A percentile compares a stretch with the other conserved stretches of the same genome.
Conservation (phyloP, 2,113 vertebrate genomes). For the Phrynosoma blainvillii region DNA sequence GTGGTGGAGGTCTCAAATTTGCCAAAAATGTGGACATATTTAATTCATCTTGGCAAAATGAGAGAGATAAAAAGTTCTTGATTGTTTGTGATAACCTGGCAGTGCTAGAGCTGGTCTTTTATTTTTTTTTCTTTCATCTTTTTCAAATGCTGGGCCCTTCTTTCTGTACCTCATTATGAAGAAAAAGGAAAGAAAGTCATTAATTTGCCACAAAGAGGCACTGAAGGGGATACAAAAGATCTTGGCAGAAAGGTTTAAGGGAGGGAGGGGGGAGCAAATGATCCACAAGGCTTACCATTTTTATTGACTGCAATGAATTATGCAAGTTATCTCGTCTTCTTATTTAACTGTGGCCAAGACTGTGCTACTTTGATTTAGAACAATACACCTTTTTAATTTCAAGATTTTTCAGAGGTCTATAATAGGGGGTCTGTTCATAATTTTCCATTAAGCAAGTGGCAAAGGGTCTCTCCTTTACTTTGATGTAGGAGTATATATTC, state of each 20-base stretch:
- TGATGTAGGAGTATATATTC: not conserved
- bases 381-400: fast-evolving
- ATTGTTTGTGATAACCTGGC: slow-evolving; percentile 70
- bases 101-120: slow-evolving; percentile 67
- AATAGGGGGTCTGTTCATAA: not conserved
- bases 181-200: slow-evolving; percentile 50
- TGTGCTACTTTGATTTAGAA: fast-evolving
- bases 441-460: slow-evolving; percentile 32
- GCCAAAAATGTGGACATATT: slow-evolving; percentile 74
- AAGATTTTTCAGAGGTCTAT: not conserved
- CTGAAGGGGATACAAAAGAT: slow-evolving; percentile 34
- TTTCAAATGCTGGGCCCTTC: slow-evolving; percentile 58
- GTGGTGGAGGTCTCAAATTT: slow-evolving; percentile 73
- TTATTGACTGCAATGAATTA: slow-evolving; percentile 57
- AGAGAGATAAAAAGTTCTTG: slow-evolving; percentile 59
- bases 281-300: slow-evolving; percentile 16
- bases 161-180: slow-evolving; percentile 67
- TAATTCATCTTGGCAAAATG: slow-evolving; percentile 67
- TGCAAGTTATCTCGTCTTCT: slow-evolving; percentile 45
- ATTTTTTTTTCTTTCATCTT: slow-evolving; percentile 64
- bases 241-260: slow-evolving; percentile 32
- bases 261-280: not conserved
- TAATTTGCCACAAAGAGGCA: slow-evolving; percentile 57
- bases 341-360: not conserved
- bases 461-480: slow-evolving; percentile 10